These are phyloP conservation scores for Epistrophe grossulariae DNA, from an alignment of 2,888 invertebrate genomes.

Conservation along the genomic window DNA sequence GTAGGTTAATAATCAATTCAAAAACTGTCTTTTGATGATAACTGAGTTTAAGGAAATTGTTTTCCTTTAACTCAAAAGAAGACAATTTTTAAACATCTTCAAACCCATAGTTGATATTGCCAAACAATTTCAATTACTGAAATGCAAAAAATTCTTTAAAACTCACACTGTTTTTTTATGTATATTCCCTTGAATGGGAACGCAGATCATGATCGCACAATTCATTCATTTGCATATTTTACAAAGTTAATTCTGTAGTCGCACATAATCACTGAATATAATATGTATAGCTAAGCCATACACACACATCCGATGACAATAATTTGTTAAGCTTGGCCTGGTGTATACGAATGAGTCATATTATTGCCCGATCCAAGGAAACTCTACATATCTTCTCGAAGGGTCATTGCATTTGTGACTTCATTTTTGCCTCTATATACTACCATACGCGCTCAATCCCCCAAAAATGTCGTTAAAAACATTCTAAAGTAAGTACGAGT, in stretches of 20 bases:
- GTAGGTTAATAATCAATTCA: no score
- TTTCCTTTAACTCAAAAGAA: not conserved
- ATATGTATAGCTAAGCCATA: not conserved
- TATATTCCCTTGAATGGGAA: not conserved
- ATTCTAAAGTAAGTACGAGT: not conserved
- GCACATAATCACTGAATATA: slow-evolving; percentile 30
- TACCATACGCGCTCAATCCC: slow-evolving; percentile 53
- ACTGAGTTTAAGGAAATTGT: not conserved
- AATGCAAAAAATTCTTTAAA: not conserved
- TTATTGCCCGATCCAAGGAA: slow-evolving; percentile 41
- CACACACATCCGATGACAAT: slow-evolving; percentile 58
- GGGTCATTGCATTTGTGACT: slow-evolving; percentile 68
- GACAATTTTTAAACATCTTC: not conserved
- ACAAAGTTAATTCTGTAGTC: not conserved
- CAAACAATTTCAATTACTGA: not conserved
- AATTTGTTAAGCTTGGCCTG: slow-evolving; percentile 32
- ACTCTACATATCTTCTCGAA: slow-evolving; percentile 48
- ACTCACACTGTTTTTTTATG: not conserved
- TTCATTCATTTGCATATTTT: slow-evolving; percentile 8
- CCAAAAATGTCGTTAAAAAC: slow-evolving; percentile 48
- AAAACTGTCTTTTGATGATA: no score
- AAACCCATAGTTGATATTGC: not conserved
- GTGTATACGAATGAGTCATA: slow-evolving; percentile 61
- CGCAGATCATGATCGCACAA: slow-evolving; percentile 8
- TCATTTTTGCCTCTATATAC: slow-evolving; percentile 3